Base-by-base conservation (phyloP, 2,113 vertebrate species). In the Bos javanicus region DNA sequence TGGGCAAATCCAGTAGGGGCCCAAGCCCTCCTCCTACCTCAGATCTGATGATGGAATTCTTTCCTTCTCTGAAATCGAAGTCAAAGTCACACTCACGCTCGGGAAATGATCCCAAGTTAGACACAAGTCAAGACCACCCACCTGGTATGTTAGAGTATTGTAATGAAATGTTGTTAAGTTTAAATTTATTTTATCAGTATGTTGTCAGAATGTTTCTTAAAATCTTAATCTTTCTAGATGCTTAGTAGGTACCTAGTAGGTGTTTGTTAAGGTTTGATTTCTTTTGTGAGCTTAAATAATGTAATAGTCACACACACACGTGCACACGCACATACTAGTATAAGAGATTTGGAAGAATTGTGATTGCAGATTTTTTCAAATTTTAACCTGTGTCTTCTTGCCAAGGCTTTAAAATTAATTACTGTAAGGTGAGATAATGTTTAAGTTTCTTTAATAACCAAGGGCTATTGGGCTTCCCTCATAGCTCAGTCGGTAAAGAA, bases 61-160 rank as follows among this genome's bases (percentile, higher is more conserved):
- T 99, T 97, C 99, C 99, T 95, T 99, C 99, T 2, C 98, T 99
- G 97, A 99, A 99, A 98, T 98, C 98, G 0, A 99, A 99, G 95
- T 94, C 98, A 64, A 99, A 99, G 80, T 96, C 98, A 92, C 96
- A 97, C 88, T 98, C 98, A 97, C 95, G 74, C 2, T 90, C 82
- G 60, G 98, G 83, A 92, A 71, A 13, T 16, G 98, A 98, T 56
- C 84, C 60, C 80, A 98, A 96, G 82, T 74, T 93, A 82, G 98
- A 90, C 17, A 23, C 89, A 95, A 97, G 92, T 97, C 98, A 94
- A 25, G 99, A 99, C 54, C 98, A 98, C 54, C 96, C 97, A 11
- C 93, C 98, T 98, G 99, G 99, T 99, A 98, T 99, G 99, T 97
- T 78, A 87, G 64, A 60, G 23, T 83, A 56, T 94, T 62, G 30